A percentile compares a stretch with the other conserved stretches of the same genome.
phyloP scores from a whole-genome alignment of 2,888 invertebrate genomes.

The Athalia circularis region DNA sequence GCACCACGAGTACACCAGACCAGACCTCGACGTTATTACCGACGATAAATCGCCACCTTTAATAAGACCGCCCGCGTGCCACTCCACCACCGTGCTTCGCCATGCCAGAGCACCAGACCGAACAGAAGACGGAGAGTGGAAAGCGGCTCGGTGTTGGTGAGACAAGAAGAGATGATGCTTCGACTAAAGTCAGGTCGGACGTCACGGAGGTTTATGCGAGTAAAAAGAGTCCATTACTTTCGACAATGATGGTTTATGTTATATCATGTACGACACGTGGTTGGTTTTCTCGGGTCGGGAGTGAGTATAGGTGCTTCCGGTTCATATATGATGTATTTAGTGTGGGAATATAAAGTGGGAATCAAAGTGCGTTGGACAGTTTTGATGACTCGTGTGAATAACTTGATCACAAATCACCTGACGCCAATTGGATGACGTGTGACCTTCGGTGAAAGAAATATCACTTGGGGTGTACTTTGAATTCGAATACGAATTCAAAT shows the following conservation, averaged over 20 bases:
- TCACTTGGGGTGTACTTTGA: slow-evolving; percentile 26
- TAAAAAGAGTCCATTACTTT: not conserved
- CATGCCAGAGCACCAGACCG: slow-evolving; percentile 23
- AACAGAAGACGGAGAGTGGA: slow-evolving; percentile 1
- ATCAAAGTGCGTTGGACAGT: slow-evolving; percentile 7
- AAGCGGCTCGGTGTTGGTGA: not conserved
- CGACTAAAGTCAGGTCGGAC: slow-evolving; percentile 2
- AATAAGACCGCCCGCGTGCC: slow-evolving; percentile 65
- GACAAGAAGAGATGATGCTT: slow-evolving; percentile 15
- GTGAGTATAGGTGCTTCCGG: not conserved
- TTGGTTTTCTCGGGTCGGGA: not conserved
- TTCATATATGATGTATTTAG: not conserved
- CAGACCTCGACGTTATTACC: slow-evolving; percentile 72
- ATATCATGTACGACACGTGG: no score
- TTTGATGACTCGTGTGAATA: slow-evolving; percentile 40
- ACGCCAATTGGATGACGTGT: not conserved
- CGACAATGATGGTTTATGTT: not conserved
- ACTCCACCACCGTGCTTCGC: slow-evolving; percentile 35
- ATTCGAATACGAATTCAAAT: slow-evolving; percentile 42
- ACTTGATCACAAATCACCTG: slow-evolving; percentile 34
- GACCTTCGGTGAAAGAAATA: slow-evolving; percentile 5
- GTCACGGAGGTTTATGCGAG: slow-evolving; percentile 5
- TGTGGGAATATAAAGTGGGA: not conserved
- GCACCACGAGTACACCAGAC: slow-evolving; percentile 60
- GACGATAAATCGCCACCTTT: slow-evolving; percentile 73